These are phyloP conservation scores for Actinernus sp. DNA, from an alignment of 92 coral and sea anemone genomes.

Conservation along the genomic window DNA sequence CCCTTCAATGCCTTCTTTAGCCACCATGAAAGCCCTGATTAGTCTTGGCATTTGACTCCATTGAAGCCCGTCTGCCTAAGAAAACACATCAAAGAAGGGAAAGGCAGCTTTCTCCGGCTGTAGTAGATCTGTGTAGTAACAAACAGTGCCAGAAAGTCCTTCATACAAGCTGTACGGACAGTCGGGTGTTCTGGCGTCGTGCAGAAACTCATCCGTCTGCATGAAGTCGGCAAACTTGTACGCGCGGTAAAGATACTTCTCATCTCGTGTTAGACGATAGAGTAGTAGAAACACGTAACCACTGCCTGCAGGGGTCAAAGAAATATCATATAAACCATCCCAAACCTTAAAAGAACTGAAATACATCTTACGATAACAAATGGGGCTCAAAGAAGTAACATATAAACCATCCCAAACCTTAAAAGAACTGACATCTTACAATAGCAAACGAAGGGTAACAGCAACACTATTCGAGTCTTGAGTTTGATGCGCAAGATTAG, in stretches of 20 bases:
- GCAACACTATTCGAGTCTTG: no score
- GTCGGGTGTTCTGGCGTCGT: constrained; percentile 91
- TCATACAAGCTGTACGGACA: constrained; percentile 92
- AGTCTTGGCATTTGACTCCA: no score
- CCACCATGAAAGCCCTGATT: no score
- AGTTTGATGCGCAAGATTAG: no score
- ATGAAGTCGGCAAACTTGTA: constrained; percentile 88
- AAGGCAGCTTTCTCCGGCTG: constrained; percentile 78
- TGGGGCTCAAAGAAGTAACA: not conserved
- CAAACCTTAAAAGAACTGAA: not conserved
- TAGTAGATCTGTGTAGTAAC: constrained; percentile 79
- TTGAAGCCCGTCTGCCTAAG: no score
- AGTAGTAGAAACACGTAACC: constrained; percentile 93
- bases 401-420: no score
- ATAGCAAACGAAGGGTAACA: no score
- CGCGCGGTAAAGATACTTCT: constrained; percentile 82
- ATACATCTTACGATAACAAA: no score
- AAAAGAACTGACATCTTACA: no score
- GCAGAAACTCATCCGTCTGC: constrained; percentile 81
- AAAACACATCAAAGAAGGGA: constrained; percentile 92
- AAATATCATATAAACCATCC: no score
- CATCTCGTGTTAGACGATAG: constrained; percentile 83
- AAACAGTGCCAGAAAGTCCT: constrained; percentile 94
- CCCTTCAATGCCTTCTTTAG: no score
- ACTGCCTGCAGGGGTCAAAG: constrained; percentile 53